phyloP scores from a whole-genome alignment of 2,888 invertebrate species.

The Sminthurinus aureus region DNA sequence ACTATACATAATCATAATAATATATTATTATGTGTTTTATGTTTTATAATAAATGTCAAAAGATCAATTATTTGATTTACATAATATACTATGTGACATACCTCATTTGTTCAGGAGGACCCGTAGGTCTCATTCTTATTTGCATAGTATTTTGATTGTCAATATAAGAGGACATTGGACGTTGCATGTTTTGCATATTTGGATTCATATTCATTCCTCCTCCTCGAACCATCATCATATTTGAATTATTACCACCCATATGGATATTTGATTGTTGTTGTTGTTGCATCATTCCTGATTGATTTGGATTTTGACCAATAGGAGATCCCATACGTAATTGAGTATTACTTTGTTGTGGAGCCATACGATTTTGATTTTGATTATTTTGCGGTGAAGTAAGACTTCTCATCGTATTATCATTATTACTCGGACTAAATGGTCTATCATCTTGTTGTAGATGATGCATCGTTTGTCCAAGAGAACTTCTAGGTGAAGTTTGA shows the following conservation, averaged over 20 bases:
- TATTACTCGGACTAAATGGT: conserved; percentile 67
- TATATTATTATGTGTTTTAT: background rate
- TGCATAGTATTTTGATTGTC: conserved; percentile 42
- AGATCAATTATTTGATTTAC: too few relatives aligned
- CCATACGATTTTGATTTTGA: conserved; percentile 64
- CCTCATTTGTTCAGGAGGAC: conserved; percentile 52
- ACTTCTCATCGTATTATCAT: conserved; percentile 60
- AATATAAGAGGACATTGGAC: conserved; percentile 46
- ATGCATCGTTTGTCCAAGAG: conserved; percentile 49
- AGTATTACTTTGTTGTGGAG: conserved; percentile 46
- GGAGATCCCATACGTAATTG: conserved; percentile 54
- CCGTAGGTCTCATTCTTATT: conserved; percentile 47
- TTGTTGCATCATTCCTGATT: conserved; percentile 38
- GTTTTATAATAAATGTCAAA: too few relatives aligned
- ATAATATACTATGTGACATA: too few relatives aligned
- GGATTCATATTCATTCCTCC: conserved; percentile 49
- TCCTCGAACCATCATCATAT: conserved; percentile 54
- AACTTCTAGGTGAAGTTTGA: conserved; percentile 58
- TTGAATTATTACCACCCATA: conserved; percentile 41
- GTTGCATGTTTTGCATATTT: conserved; percentile 42
- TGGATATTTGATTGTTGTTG: conserved; percentile 44
- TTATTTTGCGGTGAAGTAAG: conserved; percentile 55
- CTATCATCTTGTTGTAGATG: conserved; percentile 67
- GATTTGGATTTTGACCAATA: conserved; percentile 16
- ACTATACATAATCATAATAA: background rate